Percentiles rank a stretch among this genome's conserved stretches.
Conservation (phyloP, 2,113 vertebrate species). For the Seriola aureovittata region DNA sequence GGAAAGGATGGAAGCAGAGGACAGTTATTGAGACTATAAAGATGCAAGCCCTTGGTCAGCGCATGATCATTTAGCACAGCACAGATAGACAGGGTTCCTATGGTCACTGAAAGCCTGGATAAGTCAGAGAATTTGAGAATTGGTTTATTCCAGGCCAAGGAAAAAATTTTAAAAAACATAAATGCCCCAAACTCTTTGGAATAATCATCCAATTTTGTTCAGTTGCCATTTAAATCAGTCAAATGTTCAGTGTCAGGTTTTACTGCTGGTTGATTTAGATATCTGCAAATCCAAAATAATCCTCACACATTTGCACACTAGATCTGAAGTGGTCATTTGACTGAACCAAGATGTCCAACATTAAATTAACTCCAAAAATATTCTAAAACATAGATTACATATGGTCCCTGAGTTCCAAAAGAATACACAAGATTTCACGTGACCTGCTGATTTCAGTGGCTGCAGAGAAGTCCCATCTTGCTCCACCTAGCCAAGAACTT, state of each 20-base stretch:
- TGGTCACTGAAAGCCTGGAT: slow-evolving; percentile 33
- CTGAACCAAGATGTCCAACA: not conserved
- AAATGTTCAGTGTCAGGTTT: slow-evolving; percentile 24
- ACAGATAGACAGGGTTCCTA: slow-evolving; percentile 57
- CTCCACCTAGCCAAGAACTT: slow-evolving; percentile 66
- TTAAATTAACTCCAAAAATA: slow-evolving; percentile 7
- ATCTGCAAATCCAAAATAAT: slow-evolving; percentile 18
- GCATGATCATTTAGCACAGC: slow-evolving; percentile 84
- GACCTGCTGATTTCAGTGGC: slow-evolving; percentile 59
- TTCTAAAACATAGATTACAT: not conserved
- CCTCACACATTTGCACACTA: slow-evolving; percentile 14
- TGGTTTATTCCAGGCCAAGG: slow-evolving; percentile 11
- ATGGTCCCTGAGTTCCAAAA: slow-evolving; percentile 19
- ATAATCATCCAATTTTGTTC: slow-evolving; percentile 28
- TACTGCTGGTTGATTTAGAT: slow-evolving; percentile 19
- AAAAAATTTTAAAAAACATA: not conserved
- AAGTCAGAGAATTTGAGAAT: slow-evolving; percentile 24
- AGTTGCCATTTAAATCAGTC: slow-evolving; percentile 17
- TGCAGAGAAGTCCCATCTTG: slow-evolving; percentile 58
- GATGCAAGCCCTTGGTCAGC: slow-evolving; percentile 77
- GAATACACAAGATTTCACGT: slow-evolving; percentile 30
- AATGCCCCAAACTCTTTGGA: slow-evolving; percentile 14
- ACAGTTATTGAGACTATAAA: slow-evolving; percentile 31
- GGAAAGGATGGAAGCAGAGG: slow-evolving; percentile 55
- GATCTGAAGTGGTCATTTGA: slow-evolving; percentile 16